Base-by-base conservation (phyloP, 2,797 vertebrate genomes). In the Periophthalmus magnuspinnatus region DNA sequence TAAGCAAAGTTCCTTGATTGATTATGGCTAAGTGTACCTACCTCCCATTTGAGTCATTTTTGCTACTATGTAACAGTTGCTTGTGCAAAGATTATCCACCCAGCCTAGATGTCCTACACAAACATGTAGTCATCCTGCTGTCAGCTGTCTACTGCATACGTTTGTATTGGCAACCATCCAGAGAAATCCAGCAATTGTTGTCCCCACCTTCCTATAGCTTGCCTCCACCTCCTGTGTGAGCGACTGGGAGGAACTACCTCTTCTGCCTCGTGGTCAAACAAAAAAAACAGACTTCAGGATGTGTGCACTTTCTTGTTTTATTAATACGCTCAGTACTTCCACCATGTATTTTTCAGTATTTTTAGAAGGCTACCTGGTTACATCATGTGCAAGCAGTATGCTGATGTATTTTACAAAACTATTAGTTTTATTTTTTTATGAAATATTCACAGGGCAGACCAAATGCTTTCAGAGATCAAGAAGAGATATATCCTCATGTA, bases 341-440 rank as follows among this genome's bases (percentile, higher is more conserved):
- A 77, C 41, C 87, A 88, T 90, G 74, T 80, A 91, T 90, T 86
- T 91, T 88, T 90, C 67, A 88, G 68, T 78, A 54, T 85, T 85
- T 86, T 76, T 52, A 67, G 76, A 87, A 78, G 84, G 84, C 59
- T 48, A 63, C 50, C 0, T 32, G 62, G 74, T 81, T 83, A 59
- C 87, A 82, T 83, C 78, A 83, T 67, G 77, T 81, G 70, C 69
- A 71, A 38, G 72, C 70, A 79, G 21, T 59, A 69, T 32, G 19
- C 50, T 69, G 68, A 81, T 77, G 55, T 69, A 65, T 83, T 74
- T 74, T 78, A 76, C 64, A 65, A 59, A 59, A 34, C 57, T 59
- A n/a, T 72, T 32, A 66, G 76, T 78, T 57, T 77, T 83, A 85
- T 87, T 88, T 88, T 79, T 54, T 54, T 5, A 48, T 89, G 50